Conservation (phyloP, 2,888 invertebrate species). For the Emmelina monodactyla region DNA sequence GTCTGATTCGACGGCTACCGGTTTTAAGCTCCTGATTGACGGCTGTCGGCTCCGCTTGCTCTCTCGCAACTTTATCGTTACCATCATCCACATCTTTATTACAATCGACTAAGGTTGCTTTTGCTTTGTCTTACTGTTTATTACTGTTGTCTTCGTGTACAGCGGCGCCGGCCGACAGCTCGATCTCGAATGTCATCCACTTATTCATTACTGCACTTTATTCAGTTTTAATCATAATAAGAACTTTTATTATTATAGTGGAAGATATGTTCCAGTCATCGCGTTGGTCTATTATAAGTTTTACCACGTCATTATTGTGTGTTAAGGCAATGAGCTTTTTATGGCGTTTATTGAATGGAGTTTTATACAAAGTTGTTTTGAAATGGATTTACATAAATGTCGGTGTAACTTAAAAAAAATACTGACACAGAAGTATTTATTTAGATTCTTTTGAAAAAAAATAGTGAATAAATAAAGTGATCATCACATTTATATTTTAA, state of each 20-base stretch:
- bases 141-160: conserved; percentile 27
- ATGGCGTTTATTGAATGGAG: not conserved
- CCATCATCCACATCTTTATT: conserved; percentile 14
- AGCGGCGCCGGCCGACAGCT: conserved; percentile 55
- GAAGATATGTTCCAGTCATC: conserved; percentile 1
- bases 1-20: conserved; percentile 59
- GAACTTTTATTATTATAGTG: conserved; percentile 20
- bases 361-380: too few relatives aligned
- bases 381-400: too few relatives aligned
- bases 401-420: too few relatives aligned
- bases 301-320: conserved; percentile 2
- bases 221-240: conserved; percentile 60
- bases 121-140: conserved; percentile 15
- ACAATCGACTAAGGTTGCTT: conserved; percentile 16
- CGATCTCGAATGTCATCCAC: conserved; percentile 63
- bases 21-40: conserved; percentile 65
- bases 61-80: conserved; percentile 26
- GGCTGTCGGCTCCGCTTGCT: conserved; percentile 61
- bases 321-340: not conserved
- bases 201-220: conserved; percentile 58
- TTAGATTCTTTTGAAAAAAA: too few relatives aligned
- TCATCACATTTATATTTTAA: too few relatives aligned
- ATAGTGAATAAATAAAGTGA: too few relatives aligned
- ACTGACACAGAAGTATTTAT: too few relatives aligned
- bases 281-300: not conserved